phyloP scores from a whole-genome alignment of 2,797 vertebrate species.

The Squalus acanthias region DNA sequence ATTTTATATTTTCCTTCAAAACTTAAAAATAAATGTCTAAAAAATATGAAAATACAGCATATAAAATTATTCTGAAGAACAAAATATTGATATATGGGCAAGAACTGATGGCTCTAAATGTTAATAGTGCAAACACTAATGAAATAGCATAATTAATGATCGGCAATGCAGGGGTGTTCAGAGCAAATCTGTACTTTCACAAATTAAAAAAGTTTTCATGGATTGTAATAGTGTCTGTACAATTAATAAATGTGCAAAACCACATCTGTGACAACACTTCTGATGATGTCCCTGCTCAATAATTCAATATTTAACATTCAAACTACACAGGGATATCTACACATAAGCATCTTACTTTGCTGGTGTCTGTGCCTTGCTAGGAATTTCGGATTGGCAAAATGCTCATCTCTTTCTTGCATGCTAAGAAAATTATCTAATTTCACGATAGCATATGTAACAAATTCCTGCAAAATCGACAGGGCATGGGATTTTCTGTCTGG shows the following conservation, averaged over 20 bases:
- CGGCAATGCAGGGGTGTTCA: background rate
- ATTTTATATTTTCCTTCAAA: background rate
- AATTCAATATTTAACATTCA: background rate
- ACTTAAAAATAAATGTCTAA: background rate
- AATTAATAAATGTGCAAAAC: background rate
- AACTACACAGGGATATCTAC: background rate
- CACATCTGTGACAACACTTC: background rate
- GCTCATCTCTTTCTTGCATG: background rate
- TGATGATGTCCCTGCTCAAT: background rate
- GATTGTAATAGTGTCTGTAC: background rate
- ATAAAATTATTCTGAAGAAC: background rate
- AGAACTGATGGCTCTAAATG: background rate
- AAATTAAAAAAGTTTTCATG: background rate
- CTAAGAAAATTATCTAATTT: background rate
- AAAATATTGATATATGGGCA: background rate
- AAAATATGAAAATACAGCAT: background rate
- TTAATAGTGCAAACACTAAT: background rate
- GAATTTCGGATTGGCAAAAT: background rate
- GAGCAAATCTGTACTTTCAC: background rate
- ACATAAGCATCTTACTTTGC: background rate
- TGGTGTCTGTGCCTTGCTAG: background rate
- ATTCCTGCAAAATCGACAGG: background rate
- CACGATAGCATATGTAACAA: background rate
- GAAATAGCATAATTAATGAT: background rate
- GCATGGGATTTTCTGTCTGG: background rate